Base-by-base conservation (phyloP, 2,797 vertebrate species). In the Podargus strigoides region DNA sequence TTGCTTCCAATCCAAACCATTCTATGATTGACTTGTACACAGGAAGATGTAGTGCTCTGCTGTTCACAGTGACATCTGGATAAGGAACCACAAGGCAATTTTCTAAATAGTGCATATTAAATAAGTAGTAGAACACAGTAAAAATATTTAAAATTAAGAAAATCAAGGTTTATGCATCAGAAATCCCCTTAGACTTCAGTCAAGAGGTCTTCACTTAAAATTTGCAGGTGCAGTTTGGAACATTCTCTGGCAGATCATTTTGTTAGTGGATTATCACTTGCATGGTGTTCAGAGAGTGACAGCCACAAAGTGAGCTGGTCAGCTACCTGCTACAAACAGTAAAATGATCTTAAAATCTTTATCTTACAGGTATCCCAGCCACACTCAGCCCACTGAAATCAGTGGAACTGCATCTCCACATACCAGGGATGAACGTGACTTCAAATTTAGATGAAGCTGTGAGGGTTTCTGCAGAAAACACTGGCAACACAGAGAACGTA, bases 351-450 rank as follows among this genome's bases (percentile, higher is more conserved):
- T 68, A 44, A 83, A 91, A 66, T 34, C 39, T 50, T 52, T 91
- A 9, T 73, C 39, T 89, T 84, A 63, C 79, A 97, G 96, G 85
- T 84, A 84, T 88, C 19, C 70, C 94, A 78, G 55, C 47, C 66
- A 39, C 62, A 26, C 56, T 93, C 41, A 96, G 77, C 77, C 94
- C 95, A 6, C 24, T 94, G 83, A 96, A 96, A 58, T 82, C 94
- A 76, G 56, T n/a, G 7, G 91, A 94, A 63, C 41, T 94, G 60
- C 94, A 73, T 39, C 89, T 94, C 55, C 91, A 84, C 59, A 94
- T 95, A 74, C 94, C 94, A 5, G 95, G 95, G 34, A 85, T 96
- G 63, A 90, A 55, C 16, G 0, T 76, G 59, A 94, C 89, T 85
- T 94, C 95, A 91, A 93, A 75, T 34, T 76, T 88, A 86, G 89